A percentile compares a stretch with the other conserved stretches of the same genome.
phyloP scores from a whole-genome alignment of 2,888 invertebrate species.

The Entomobrya proxima region DNA sequence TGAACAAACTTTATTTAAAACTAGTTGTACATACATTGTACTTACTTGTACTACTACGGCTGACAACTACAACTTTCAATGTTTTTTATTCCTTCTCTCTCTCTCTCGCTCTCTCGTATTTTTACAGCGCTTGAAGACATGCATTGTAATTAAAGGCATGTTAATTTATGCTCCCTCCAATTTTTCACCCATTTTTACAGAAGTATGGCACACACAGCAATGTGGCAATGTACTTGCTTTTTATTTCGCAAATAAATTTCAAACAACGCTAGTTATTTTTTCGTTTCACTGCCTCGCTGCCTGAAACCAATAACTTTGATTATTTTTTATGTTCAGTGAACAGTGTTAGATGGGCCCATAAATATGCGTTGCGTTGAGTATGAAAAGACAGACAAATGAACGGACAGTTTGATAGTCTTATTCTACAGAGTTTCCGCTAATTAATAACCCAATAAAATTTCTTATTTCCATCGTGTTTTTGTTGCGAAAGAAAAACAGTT shows the following conservation, averaged over 20 bases:
- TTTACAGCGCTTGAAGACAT: too few species aligned
- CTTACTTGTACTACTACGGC: not conserved
- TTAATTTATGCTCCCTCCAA: too few species aligned
- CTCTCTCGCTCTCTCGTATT: too few species aligned
- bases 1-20: not conserved
- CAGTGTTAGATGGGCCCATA: not conserved
- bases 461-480: slow-evolving; percentile 25
- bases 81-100: too few species aligned
- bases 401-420: not conserved
- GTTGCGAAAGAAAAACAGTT: not conserved
- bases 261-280: not conserved
- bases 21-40: not conserved
- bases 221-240: not conserved
- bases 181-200: too few species aligned
- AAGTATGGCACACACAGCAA: not conserved
- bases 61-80: too few species aligned
- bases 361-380: not conserved
- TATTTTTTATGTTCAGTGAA: not conserved
- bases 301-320: not conserved
- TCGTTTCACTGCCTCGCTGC: not conserved
- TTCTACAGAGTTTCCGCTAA: slow-evolving; percentile 13
- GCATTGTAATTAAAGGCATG: too few species aligned
- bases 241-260: too few species aligned
- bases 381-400: not conserved
- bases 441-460: slow-evolving; percentile 48